phyloP scores from a whole-genome alignment of 2,113 vertebrate genomes.

The Microtus ochrogaster region DNA sequence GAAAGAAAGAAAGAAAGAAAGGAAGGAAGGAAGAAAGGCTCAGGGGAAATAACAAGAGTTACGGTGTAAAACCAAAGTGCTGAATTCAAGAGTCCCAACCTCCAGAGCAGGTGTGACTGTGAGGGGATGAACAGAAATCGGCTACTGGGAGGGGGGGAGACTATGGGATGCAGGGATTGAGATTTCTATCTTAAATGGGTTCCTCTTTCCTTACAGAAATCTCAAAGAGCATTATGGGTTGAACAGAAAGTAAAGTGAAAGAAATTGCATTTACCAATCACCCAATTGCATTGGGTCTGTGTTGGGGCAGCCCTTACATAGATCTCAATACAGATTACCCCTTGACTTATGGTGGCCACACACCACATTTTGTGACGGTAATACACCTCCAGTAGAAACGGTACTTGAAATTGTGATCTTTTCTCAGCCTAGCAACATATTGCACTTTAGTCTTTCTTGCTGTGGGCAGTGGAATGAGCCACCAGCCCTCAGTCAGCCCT shows the following conservation, averaged over 20 bases:
- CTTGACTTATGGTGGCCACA: not conserved
- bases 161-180: not conserved
- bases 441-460: not conserved
- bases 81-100: not conserved
- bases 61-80: not conserved
- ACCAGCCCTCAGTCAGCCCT: not conserved
- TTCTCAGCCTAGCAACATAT: not conserved
- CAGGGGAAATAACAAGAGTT: not conserved
- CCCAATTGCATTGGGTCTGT: not conserved
- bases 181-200: not conserved
- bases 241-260: not conserved
- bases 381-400: not conserved
- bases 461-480: not conserved
- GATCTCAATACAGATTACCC: not conserved
- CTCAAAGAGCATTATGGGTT: not conserved
- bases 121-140: not conserved
- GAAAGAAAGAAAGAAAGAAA: no score
- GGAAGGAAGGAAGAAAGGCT: no score
- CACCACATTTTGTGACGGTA: not conserved
- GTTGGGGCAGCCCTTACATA: not conserved
- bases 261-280: not conserved
- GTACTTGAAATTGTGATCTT: not conserved
- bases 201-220: slow-evolving; percentile 28
- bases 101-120: not conserved
- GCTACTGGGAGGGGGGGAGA: not conserved